phyloP scores from a whole-genome alignment of 2,888 invertebrate genomes.

The Erebia epiphron region DNA sequence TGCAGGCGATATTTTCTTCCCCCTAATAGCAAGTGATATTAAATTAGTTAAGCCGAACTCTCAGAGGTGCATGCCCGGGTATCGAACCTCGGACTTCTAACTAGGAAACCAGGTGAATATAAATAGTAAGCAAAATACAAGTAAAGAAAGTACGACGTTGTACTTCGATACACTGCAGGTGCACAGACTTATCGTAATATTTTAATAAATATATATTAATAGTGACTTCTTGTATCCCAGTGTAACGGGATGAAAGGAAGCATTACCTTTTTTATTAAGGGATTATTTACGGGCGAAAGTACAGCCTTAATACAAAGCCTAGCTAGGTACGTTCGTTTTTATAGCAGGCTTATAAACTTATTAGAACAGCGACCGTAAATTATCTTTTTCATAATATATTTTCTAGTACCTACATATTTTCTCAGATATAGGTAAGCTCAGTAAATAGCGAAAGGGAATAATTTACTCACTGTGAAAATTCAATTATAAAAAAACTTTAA shows the following conservation, averaged over 20 bases:
- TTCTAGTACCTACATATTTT: slow-evolving; percentile 1
- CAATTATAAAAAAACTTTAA: background rate
- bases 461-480: no score
- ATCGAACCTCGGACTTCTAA: no score
- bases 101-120: no score
- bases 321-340: slow-evolving; percentile 24
- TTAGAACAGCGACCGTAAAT: slow-evolving; percentile 29
- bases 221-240: slow-evolving; percentile 8
- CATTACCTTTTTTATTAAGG: slow-evolving; percentile 26
- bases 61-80: no score
- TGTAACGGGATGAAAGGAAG: slow-evolving; percentile 17
- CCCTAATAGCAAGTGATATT: no score
- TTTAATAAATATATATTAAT: slow-evolving; percentile 22
- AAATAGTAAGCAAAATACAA: no score
- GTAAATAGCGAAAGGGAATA: background rate
- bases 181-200: background rate
- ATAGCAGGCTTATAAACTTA: slow-evolving; percentile 25
- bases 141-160: no score
- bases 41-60: no score
- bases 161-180: background rate
- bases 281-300: slow-evolving; percentile 20
- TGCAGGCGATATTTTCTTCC: no score
- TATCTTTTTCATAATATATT: slow-evolving; percentile 23
- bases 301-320: slow-evolving; percentile 17
- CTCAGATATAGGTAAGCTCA: background rate